phyloP scores from a whole-genome alignment of 2,888 invertebrate genomes.

The Cephus pulcher region DNA sequence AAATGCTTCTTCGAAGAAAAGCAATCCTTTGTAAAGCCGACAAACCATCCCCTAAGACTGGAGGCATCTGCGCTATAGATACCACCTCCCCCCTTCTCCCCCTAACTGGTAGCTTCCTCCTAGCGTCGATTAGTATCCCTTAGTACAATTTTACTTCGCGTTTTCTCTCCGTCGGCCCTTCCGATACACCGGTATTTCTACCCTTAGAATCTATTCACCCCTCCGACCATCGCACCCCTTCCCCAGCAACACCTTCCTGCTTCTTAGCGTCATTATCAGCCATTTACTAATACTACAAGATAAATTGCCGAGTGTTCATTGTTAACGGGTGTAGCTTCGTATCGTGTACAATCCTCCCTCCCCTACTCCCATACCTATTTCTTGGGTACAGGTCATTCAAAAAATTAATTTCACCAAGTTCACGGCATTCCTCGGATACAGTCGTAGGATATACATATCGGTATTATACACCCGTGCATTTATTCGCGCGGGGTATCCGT shows the following conservation, averaged over 20 bases:
- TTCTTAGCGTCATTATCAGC: conserved; percentile 42
- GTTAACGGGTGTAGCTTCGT: conserved; percentile 19
- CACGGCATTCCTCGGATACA: background rate
- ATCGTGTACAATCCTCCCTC: conserved; percentile 15
- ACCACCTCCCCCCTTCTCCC: background rate
- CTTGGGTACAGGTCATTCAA: background rate
- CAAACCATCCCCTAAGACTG: background rate
- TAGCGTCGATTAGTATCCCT: conserved; percentile 22
- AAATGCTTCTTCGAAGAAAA: background rate
- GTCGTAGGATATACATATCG: background rate
- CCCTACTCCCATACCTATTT: background rate
- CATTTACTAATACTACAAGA: conserved; percentile 51
- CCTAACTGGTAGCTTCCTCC: background rate
- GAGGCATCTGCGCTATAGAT: conserved; percentile 8
- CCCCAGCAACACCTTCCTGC: background rate
- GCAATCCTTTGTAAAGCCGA: conserved; percentile 2
- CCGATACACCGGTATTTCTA: background rate
- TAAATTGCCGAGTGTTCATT: conserved; percentile 40
- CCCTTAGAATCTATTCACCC: background rate
- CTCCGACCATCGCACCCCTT: background rate
- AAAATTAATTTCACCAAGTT: background rate
- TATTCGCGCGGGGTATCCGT: no score
- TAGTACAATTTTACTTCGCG: conserved; percentile 8
- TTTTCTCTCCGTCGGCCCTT: background rate
- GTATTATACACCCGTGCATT: background rate